A percentile compares a stretch with the other conserved stretches of the same genome.
These are phyloP conservation scores for Drosophila mimica DNA, from an alignment of 2,888 invertebrate genomes.

Conservation along the genomic window DNA sequence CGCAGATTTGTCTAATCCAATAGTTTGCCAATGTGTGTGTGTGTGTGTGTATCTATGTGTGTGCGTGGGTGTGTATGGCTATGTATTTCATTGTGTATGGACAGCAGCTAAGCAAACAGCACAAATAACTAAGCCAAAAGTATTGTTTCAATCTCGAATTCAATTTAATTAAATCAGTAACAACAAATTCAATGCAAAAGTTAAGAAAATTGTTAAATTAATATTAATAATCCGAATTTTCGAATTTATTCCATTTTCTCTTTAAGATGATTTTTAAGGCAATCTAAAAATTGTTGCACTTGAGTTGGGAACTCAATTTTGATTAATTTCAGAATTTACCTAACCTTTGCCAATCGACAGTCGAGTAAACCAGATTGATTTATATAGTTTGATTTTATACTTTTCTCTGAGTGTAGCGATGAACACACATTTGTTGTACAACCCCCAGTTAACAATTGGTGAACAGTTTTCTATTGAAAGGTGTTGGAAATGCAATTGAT, in stretches of 20 bases:
- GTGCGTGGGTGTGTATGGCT: neutral
- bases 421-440: too few relatives aligned
- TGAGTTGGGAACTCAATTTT: neutral
- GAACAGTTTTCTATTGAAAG: too few relatives aligned
- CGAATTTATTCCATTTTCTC: neutral
- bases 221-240: neutral
- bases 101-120: slow-evolving; percentile 2
- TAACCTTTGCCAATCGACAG: neutral
- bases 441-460: too few relatives aligned
- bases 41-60: neutral
- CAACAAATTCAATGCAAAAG: neutral
- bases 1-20: neutral
- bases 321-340: neutral
- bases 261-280: neutral
- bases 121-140: neutral
- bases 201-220: neutral
- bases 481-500: neutral
- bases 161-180: neutral
- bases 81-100: neutral
- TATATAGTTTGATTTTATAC: neutral
- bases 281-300: neutral
- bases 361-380: neutral
- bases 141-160: neutral
- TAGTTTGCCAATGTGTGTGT: neutral
- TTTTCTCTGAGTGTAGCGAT: neutral